phyloP scores from a whole-genome alignment of 2,797 vertebrate genomes.

The Diglossa cyanea region DNA sequence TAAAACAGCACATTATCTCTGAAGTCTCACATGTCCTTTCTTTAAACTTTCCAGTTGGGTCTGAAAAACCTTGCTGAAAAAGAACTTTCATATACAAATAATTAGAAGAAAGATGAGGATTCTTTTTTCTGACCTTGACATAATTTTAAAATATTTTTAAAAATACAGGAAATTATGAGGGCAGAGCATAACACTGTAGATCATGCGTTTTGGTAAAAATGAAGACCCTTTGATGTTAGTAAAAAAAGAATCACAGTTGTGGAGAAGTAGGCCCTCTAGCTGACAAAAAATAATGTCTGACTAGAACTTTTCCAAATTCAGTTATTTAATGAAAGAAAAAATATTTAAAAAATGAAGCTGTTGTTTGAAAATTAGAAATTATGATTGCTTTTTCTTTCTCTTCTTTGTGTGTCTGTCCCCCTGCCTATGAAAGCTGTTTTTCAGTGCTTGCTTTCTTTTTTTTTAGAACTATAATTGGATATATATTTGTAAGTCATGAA shows the following conservation, averaged over 20 bases:
- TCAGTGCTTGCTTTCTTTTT: not conserved
- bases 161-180: not conserved
- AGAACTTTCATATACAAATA: not conserved
- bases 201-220: not conserved
- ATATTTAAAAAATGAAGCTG: not conserved
- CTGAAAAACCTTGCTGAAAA: not conserved
- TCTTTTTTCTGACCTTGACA: constrained; percentile 1
- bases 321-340: not conserved
- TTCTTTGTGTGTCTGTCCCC: not conserved
- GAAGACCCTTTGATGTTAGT: not conserved
- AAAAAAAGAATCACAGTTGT: not conserved
- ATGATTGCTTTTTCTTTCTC: not conserved
- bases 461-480: not conserved
- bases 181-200: not conserved
- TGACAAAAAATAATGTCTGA: not conserved
- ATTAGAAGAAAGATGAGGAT: not conserved
- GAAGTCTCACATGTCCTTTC: not conserved
- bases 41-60: constrained; percentile 10
- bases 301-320: not conserved
- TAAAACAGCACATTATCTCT: constrained; percentile 28
- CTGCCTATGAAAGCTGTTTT: not conserved
- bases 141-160: not conserved
- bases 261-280: constrained; percentile 46
- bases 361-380: not conserved
- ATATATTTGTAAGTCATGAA: not conserved